Evolutionary conservation across 2,888 invertebrate species (phyloP), one percentile per base, ranked within the genome.

Genomic region (Trilocha varians): DNA sequence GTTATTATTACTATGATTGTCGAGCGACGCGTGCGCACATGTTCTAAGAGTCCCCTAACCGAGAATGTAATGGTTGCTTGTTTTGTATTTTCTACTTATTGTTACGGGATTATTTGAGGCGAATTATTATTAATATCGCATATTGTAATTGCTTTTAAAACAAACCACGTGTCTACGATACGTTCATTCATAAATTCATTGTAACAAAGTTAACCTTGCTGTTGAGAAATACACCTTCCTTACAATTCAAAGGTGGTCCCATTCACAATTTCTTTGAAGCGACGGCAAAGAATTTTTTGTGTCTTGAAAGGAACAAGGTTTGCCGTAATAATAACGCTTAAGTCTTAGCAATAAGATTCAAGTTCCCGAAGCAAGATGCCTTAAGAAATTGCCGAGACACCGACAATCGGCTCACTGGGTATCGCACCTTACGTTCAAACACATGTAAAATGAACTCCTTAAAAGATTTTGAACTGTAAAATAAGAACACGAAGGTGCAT

Each of bases 1-100:
- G 82, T 78, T 84, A 85, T 84, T 84, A 85, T 85, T 85, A 84
- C 82, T 73, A 70, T 78, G 82, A 82, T 82, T 80, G 79, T 68
- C 57, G 67, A 57, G 46, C 68, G 78, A 59, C 84, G 84, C 78
- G 77, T 78, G 84, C 83, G 83, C 85, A 84, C 80, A 83, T 11
- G 11, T 83, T 71, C 67, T 67, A 62, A 63, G 67, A 62, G 60
- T 54, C 65, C 75, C 78, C 74, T 61, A 64, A 59, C 54, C 59
- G 59, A 62, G 59, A 65, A 61, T 68, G 66, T 72, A 78, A 78
- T 78, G 73, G 78, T 79, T n/a, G n/a, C 75, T 76, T 79, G 76
- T 76, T 75, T 68, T 69, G 64, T 74, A 63, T 67, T 63, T 65
- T 62, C 57, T 51, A 50, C 55, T 50, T 62, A 74, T 80, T 79